phyloP scores from a whole-genome alignment of 2,888 invertebrate genomes.

The Latrodectus hesperus region DNA sequence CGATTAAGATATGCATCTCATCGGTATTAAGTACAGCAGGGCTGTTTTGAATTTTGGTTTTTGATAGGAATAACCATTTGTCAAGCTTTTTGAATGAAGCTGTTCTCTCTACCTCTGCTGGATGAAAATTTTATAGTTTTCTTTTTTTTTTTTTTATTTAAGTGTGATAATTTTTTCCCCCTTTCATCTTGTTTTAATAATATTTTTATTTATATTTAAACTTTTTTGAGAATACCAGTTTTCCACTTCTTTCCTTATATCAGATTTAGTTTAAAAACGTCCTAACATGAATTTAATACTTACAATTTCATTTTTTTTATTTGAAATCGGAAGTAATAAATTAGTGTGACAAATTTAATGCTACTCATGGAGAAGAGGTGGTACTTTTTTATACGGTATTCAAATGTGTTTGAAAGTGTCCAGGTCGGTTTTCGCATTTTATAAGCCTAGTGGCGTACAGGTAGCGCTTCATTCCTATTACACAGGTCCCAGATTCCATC shows the following conservation, averaged over 20 bases:
- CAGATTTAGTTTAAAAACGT: too few species aligned
- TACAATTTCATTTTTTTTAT: too few species aligned
- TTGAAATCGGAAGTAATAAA: too few species aligned
- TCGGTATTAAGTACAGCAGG: conserved; percentile 29
- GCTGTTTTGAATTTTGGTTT: conserved; percentile 18
- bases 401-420: too few species aligned
- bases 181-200: not conserved
- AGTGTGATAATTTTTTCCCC: conserved; percentile 5
- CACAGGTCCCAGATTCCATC: too few species aligned
- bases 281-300: too few species aligned
- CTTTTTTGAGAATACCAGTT: not conserved
- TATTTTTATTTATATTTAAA: conserved; percentile 29
- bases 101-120: conserved; percentile 59
- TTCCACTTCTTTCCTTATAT: not conserved
- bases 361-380: too few species aligned
- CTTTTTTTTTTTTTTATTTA: conserved; percentile 1
- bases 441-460: too few species aligned
- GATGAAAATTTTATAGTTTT: conserved; percentile 48
- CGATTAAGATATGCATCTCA: conserved; percentile 38
- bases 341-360: too few species aligned
- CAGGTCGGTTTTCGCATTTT: too few species aligned
- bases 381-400: too few species aligned
- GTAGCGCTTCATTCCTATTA: too few species aligned
- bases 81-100: conserved; percentile 63
- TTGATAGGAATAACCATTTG: conserved; percentile 61